phyloP scores from a whole-genome alignment of 2,113 vertebrate genomes.

The Castor canadensis region DNA sequence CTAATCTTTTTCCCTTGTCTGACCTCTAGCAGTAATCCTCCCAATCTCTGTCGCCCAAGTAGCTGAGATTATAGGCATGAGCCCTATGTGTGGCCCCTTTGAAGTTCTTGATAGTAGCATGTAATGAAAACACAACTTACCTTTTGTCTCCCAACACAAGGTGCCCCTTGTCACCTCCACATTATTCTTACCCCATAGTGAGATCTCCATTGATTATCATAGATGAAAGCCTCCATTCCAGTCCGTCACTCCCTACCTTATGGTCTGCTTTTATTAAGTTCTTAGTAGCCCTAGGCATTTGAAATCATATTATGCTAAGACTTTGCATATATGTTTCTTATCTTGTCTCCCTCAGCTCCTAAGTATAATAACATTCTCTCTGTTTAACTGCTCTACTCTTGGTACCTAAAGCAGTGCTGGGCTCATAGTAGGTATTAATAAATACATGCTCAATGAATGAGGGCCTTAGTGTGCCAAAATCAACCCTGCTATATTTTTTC shows the following conservation, averaged over 20 bases:
- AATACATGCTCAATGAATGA: neutral
- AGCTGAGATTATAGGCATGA: no score
- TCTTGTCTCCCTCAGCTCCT: no score
- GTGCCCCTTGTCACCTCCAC: rapidly evolving
- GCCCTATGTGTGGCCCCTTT: no score
- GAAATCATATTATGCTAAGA: neutral
- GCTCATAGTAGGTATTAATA: neutral
- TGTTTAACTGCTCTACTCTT: neutral
- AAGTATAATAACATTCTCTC: neutral
- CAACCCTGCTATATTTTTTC: neutral
- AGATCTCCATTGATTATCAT: rapidly evolving
- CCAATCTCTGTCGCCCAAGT: no score
- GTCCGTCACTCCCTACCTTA: no score
- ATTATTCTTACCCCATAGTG: rapidly evolving
- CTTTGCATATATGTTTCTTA: rapidly evolving
- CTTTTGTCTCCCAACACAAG: neutral
- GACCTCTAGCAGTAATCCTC: no score
- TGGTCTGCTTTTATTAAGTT: no score
- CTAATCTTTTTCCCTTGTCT: no score
- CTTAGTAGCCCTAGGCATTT: neutral
- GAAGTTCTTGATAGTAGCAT: neutral
- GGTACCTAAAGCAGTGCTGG: neutral
- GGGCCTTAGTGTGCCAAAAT: neutral
- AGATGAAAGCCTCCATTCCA: neutral
- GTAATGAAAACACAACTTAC: neutral